Conservation (phyloP, 1,140 invertebrate genomes). For the Nebria ingens region DNA sequence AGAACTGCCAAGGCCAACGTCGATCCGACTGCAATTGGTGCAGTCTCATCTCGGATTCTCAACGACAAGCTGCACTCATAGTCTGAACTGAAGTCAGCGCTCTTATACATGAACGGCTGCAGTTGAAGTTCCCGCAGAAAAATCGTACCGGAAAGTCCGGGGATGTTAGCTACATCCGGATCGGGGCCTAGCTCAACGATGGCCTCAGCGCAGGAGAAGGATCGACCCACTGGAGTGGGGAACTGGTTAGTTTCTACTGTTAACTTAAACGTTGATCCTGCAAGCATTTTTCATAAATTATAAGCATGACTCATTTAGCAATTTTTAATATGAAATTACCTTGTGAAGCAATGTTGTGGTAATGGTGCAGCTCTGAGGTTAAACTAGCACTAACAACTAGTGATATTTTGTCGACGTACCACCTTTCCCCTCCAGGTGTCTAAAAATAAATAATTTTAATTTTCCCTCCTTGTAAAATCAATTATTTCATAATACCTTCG, state of each 20-base stretch:
- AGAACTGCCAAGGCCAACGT: constrained; percentile 70
- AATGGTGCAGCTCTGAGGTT: constrained; percentile 34
- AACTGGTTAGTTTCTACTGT: constrained; percentile 28
- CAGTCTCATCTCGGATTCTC: constrained; percentile 63
- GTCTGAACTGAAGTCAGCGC: constrained; percentile 47
- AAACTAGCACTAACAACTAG: constrained; percentile 45
- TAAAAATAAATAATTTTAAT: constrained; percentile 31
- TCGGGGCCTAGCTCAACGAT: constrained; percentile 37
- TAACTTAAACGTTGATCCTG: neutral
- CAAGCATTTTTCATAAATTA: no score
- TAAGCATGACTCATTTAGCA: neutral
- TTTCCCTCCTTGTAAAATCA: neutral
- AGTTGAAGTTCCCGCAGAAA: constrained; percentile 25
- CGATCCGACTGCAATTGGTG: constrained; percentile 79
- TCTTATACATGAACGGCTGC: constrained; percentile 56
- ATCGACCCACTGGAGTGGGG: constrained; percentile 75
- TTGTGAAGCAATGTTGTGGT: constrained; percentile 23
- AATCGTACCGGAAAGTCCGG: constrained; percentile 25
- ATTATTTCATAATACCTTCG: constrained; percentile 38
- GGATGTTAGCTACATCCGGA: constrained; percentile 33
- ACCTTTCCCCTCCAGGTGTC: constrained; percentile 73
- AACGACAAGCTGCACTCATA: constrained; percentile 40
- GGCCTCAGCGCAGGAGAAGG: constrained; percentile 66
- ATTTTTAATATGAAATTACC: constrained; percentile 32
- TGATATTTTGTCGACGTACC: constrained; percentile 67